Evolutionary conservation across 2,797 vertebrate species (phyloP).

Genomic region (Mycteria americana): DNA sequence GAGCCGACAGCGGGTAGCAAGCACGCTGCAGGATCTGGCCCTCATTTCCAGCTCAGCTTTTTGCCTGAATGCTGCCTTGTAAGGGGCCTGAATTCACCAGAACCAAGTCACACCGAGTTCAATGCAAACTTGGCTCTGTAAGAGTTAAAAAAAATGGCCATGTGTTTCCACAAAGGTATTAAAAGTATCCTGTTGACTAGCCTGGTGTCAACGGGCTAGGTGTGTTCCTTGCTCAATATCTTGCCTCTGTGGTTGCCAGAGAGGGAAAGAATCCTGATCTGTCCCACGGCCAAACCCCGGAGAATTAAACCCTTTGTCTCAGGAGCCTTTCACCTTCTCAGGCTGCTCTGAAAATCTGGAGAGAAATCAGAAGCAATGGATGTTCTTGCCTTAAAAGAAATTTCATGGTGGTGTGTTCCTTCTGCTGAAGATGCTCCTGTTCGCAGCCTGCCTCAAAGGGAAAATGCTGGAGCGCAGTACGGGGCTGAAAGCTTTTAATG

Average conservation of each 20-base stretch:
- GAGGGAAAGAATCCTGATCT: slow-evolving; percentile 60
- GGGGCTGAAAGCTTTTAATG: background rate
- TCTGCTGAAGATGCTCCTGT: background rate
- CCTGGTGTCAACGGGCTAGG: background rate
- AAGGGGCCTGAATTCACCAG: background rate
- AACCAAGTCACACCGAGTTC: background rate
- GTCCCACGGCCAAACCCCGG: slow-evolving; percentile 1
- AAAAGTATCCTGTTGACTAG: slow-evolving; percentile 6
- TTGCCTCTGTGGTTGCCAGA: slow-evolving; percentile 31
- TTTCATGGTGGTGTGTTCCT: background rate
- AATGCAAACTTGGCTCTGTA: background rate
- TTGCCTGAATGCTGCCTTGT: background rate
- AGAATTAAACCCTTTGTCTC: slow-evolving; percentile 61
- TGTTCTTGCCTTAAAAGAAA: background rate
- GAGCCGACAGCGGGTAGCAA: background rate
- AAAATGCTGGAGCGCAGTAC: background rate
- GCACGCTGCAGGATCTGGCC: background rate
- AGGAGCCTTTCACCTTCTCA: slow-evolving; percentile 42
- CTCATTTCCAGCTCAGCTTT: background rate
- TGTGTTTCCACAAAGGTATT: background rate
- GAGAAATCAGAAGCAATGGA: background rate
- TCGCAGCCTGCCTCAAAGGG: background rate
- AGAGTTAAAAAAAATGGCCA: slow-evolving; percentile 2
- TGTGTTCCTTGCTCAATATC: background rate
- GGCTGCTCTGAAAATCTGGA: slow-evolving; percentile 15